Evolutionary conservation across 2,113 vertebrate species (phyloP), one percentile per base, ranked within the genome.

Genomic region (Ciconia maguari): DNA sequence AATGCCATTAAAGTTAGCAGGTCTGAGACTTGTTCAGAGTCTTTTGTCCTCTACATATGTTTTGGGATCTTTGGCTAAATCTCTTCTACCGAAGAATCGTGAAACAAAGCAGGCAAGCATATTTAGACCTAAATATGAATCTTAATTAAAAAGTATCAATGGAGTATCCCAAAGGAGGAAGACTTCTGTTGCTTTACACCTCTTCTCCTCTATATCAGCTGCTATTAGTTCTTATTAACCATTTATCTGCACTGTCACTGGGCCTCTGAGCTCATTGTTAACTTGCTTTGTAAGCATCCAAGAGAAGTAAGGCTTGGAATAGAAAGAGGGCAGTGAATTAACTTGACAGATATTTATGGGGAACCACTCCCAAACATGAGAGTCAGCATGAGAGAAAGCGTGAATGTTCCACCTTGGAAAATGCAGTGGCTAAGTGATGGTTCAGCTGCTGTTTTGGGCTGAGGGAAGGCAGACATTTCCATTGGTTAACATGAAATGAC

Each of bases 291-390:
- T 75, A 93, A 95, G 86, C 86, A 71, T 90, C 57, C 64, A 25
- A 41, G 69, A 54, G 66, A 81, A 81, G 26, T 44, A 78, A 60
- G 25, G 44, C 60, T 93, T 78, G n/a, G 34, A 89, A 76, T 7
- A n/a, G 65, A 90, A 79, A 77, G 64, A 87, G 16, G 42, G 7
- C 32, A 81, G 48, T 52, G 60, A 89, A 94, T 86, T 76, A 94
- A 78, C 65, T 41, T 75, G 76, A 81, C 46, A 78, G 71, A 49
- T 92, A 71, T 94, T 93, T 89, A 87, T 76, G 48, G 48, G 11
- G n/a, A 95, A 42, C 94, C 90, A 83, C 94, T 95, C 89, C 95
- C 94, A 93, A 78, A 81, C 34, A 24, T 82, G 42, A 89, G 54
- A 74, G 65, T 93, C 90, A 90, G 76, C 68, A 9, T 44, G 51